Evolutionary conservation across 2,797 vertebrate species (phyloP), one percentile per base, ranked within the genome.

Genomic region (Etheostoma nigrum): DNA sequence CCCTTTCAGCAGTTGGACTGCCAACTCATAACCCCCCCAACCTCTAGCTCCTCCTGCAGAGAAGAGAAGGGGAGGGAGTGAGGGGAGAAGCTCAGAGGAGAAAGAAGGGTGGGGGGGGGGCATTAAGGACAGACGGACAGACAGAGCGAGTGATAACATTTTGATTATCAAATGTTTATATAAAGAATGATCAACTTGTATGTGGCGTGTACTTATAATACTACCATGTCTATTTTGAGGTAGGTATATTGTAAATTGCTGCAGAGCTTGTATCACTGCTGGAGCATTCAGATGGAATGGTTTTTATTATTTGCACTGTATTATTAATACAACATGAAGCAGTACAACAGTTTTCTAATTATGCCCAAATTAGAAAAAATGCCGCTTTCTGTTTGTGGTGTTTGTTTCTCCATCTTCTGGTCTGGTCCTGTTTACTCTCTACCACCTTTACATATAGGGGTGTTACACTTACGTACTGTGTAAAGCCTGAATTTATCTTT

Each of bases 1-100:
- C 88, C 89, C 86, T 89, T 90, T 89, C 90, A 92, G 84, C 79
- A 73, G 83, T 88, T 76, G 62, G 78, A 85, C 88, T 88, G 90
- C 90, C 92, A 92, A 91, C 82, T 88, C 87, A 89, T 87, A 86
- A 52, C 86, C 83, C 89, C 82, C 76, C 72, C 42, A 71, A 79
- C 79, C 83, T 85, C 69, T 80, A 87, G 58, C 79, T 71, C 77
- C 76, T 83, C 89, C 91, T 88, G 88, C 85, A 59, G 82, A 66
- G 84, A 79, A 19, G 76, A 76, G 79, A 45, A 58, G 59, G 80
- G 66, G 77, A 49, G 48, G 55, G 55, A 5, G 33, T 14, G 53
- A 42, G 45, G 44, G 77, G 81, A 47, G 69, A 55, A 61, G 79
- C 73, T 67, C 33, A 14, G 72, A 62, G 65, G 30, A 67, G 27